Evolutionary conservation across 1,140 invertebrate species (phyloP).

Genomic region (Hypothenemus hampei): DNA sequence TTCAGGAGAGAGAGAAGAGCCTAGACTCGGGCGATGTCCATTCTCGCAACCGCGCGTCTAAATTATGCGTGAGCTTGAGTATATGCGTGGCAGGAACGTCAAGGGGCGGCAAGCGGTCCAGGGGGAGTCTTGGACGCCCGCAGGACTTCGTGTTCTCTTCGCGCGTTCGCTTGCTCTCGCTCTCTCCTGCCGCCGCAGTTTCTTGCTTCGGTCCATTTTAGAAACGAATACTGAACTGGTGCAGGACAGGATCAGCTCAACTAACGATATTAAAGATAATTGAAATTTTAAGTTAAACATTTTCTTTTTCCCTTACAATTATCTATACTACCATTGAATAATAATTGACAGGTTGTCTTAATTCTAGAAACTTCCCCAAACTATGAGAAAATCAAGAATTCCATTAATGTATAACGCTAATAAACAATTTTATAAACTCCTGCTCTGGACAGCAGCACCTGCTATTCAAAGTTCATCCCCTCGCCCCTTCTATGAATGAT

Average conservation of each 20-base stretch:
- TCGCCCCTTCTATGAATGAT: constrained; percentile 44
- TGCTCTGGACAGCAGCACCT: constrained; percentile 17
- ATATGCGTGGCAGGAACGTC: constrained; percentile 44
- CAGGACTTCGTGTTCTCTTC: constrained; percentile 28
- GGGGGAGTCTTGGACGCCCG: constrained; percentile 26
- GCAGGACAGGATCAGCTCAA: constrained; percentile 1
- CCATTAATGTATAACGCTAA: too few species aligned
- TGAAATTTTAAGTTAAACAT: too few species aligned
- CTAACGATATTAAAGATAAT: too few species aligned
- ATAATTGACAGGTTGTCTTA: too few species aligned
- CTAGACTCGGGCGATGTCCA: constrained; percentile 45
- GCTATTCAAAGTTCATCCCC: constrained; percentile 23
- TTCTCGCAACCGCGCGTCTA: constrained; percentile 44
- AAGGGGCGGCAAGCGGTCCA: constrained; percentile 30
- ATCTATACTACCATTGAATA: too few species aligned
- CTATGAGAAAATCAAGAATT: too few species aligned
- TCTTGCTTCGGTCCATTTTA: constrained; percentile 28
- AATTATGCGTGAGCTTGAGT: constrained; percentile 46
- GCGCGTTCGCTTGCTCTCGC: too few species aligned
- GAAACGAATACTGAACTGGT: not conserved
- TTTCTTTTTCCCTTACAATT: too few species aligned
- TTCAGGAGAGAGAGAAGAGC: too few species aligned
- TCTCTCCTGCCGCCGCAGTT: constrained; percentile 21
- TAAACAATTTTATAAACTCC: too few species aligned
- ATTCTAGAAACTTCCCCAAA: too few species aligned